Conservation (phyloP, 2,797 vertebrate species). For the Parauchenoglanis ngamensis region DNA sequence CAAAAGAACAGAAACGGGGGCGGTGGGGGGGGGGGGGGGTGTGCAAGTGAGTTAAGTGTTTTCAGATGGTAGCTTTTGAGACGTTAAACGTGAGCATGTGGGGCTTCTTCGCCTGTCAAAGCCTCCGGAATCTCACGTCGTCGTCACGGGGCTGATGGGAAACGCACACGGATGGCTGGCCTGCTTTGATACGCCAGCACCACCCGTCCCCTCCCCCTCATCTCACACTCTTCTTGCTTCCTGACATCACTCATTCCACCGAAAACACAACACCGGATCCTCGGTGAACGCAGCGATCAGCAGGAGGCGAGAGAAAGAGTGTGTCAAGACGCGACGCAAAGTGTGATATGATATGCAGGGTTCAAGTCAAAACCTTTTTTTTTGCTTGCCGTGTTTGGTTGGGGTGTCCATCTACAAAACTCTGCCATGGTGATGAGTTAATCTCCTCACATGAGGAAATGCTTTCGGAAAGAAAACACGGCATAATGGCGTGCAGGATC, state of each 20-base stretch:
- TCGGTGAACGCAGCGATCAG: no score
- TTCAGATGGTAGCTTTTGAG: constrained; percentile 56
- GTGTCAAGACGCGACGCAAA: background rate
- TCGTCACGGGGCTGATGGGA: constrained; percentile 52
- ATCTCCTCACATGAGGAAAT: background rate
- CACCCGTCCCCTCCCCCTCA: background rate
- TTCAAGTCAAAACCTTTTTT: background rate
- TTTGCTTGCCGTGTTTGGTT: background rate
- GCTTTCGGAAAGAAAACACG: background rate
- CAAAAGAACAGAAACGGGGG: constrained; percentile 31
- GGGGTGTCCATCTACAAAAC: constrained; percentile 15
- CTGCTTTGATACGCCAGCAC: constrained; percentile 45
- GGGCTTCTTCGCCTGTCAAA: constrained; percentile 45
- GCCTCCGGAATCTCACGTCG: constrained; percentile 48
- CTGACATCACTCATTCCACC: constrained; percentile 20
- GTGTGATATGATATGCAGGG: background rate
- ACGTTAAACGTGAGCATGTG: constrained; percentile 51
- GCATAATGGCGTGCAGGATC: background rate
- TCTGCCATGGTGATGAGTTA: background rate
- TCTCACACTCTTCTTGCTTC: background rate
- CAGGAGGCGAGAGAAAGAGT: background rate
- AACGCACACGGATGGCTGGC: constrained; percentile 41
- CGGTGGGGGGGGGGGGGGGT: background rate
- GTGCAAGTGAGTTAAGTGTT: constrained; percentile 53
- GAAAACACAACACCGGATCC: constrained; percentile 3